phyloP scores from a whole-genome alignment of 2,888 invertebrate species.

The Fragum sueziense region DNA sequence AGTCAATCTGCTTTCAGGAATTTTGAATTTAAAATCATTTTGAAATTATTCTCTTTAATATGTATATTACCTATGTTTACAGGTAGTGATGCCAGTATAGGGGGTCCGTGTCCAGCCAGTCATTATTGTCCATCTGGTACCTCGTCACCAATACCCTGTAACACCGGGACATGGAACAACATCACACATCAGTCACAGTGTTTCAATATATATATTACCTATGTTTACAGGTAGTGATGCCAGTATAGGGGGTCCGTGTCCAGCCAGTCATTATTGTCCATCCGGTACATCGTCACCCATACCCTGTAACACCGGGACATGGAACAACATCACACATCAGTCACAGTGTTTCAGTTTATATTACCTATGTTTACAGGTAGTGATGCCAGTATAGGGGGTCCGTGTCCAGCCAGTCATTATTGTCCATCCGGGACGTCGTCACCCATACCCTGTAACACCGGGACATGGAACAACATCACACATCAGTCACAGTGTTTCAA shows the following conservation, averaged over 20 bases:
- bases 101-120: constrained; percentile 79
- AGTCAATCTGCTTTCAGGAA: too few relatives aligned
- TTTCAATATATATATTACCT: too few relatives aligned
- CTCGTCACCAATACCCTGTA: constrained; percentile 76
- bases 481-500: constrained; percentile 73
- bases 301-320: constrained; percentile 77
- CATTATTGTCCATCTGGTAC: constrained; percentile 80
- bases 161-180: constrained; percentile 79
- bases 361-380: too few relatives aligned
- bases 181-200: constrained; percentile 75
- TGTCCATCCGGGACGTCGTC: constrained; percentile 75
- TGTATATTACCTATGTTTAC: too few relatives aligned
- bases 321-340: constrained; percentile 78
- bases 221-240: too few relatives aligned
- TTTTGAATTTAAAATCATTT: too few relatives aligned
- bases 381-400: constrained; percentile 71
- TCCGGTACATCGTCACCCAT: constrained; percentile 76
- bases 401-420: constrained; percentile 76
- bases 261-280: constrained; percentile 79
- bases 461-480: constrained; percentile 78
- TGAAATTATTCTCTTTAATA: too few relatives aligned
- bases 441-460: constrained; percentile 77
- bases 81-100: constrained; percentile 65
- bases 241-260: constrained; percentile 78
- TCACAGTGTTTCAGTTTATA: constrained; percentile 74